Conservation (phyloP, 2,797 vertebrate species). For the Percopsis omiscomaycus region DNA sequence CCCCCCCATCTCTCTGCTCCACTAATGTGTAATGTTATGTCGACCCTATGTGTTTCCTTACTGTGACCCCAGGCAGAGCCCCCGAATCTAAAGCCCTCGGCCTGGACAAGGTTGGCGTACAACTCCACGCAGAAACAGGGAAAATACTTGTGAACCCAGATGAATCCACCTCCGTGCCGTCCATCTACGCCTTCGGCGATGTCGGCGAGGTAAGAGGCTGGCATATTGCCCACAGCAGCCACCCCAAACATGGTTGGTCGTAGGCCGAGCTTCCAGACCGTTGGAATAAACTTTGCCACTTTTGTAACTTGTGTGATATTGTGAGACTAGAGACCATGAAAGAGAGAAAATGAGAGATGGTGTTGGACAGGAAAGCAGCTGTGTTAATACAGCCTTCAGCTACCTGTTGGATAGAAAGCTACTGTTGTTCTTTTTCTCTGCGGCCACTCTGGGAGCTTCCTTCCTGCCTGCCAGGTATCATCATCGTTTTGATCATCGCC, state of each 20-base stretch:
- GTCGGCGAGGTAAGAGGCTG: constrained; percentile 82
- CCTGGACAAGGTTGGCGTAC: constrained; percentile 81
- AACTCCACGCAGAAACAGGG: constrained; percentile 76
- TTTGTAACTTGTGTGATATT: too few relatives aligned
- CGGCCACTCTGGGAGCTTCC: constrained; percentile 65
- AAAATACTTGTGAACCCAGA: constrained; percentile 85
- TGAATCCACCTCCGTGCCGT: constrained; percentile 87
- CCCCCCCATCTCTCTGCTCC: constrained; percentile 8
- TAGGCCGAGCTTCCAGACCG: too few relatives aligned
- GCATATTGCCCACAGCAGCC: too few relatives aligned
- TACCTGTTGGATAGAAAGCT: constrained; percentile 51
- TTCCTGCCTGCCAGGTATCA: constrained; percentile 62
- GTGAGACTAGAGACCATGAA: background rate
- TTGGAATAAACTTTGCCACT: too few relatives aligned
- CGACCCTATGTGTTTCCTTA: constrained; percentile 28
- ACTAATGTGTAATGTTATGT: constrained; percentile 23
- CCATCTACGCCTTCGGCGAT: constrained; percentile 92
- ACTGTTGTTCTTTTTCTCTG: constrained; percentile 51
- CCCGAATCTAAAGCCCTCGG: constrained; percentile 83
- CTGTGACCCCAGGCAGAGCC: constrained; percentile 80
- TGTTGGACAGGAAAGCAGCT: constrained; percentile 24
- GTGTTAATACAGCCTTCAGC: constrained; percentile 56
- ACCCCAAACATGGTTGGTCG: too few relatives aligned
- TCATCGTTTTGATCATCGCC: constrained; percentile 57
- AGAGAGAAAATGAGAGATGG: background rate